These are phyloP conservation scores for Coregonus ussuriensis DNA, from an alignment of 2,797 vertebrate genomes.

Conservation along the genomic window DNA sequence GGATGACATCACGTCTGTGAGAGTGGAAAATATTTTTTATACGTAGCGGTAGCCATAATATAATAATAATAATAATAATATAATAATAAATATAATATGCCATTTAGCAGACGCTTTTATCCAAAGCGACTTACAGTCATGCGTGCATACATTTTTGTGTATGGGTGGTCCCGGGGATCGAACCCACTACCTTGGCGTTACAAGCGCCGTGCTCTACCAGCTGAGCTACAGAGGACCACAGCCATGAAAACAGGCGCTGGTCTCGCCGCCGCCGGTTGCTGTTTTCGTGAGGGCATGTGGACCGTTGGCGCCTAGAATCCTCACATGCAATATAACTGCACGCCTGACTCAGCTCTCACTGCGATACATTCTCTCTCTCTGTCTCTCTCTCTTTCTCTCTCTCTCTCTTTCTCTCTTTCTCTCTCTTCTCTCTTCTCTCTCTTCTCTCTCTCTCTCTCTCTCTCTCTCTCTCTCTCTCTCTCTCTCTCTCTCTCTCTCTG, in stretches of 20 bases:
- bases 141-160: no score
- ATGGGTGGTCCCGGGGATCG: no score
- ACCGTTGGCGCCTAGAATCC: slow-evolving; percentile 57
- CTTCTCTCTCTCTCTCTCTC: neutral
- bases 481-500: no score
- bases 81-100: no score
- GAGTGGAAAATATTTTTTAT: slow-evolving; percentile 56
- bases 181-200: no score
- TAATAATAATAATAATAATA: no score
- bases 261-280: slow-evolving; percentile 61
- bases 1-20: slow-evolving; percentile 74
- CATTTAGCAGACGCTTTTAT: no score
- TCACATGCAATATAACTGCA: slow-evolving; percentile 54
- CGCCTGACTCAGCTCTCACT: slow-evolving; percentile 22
- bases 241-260: slow-evolving; percentile 71
- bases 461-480: neutral
- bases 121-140: no score
- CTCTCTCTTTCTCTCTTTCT: neutral
- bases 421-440: no score
- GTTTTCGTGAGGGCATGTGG: slow-evolving; percentile 53
- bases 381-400: neutral
- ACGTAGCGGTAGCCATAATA: slow-evolving; percentile 47
- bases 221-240: no score
- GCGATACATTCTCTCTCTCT: neutral
- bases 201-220: no score